These are phyloP conservation scores for Shinisaurus crocodilurus DNA, from an alignment of 2,113 vertebrate species.

Conservation along the genomic window DNA sequence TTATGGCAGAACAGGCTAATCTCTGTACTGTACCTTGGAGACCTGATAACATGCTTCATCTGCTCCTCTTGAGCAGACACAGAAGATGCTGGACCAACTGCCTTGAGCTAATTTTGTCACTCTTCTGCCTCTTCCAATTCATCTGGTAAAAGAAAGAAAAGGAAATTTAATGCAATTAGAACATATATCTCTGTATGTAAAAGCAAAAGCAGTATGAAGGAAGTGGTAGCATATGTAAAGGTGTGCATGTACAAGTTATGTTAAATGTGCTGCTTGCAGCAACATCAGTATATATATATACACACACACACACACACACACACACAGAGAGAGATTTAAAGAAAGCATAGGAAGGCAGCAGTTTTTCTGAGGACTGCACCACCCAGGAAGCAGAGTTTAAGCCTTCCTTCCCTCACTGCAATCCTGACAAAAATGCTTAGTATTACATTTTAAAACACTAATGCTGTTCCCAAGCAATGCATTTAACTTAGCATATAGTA, in stretches of 20 bases:
- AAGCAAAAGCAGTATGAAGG: neutral
- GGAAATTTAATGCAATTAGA: conserved; percentile 26
- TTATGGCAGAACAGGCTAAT: conserved; percentile 30
- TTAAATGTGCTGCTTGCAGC: neutral
- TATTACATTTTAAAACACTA: neutral
- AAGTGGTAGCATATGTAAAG: neutral
- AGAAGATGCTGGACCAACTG: conserved; percentile 33
- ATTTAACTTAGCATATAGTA: neutral
- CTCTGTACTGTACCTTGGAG: conserved; percentile 56
- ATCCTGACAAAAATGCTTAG: neutral
- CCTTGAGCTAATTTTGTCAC: conserved; percentile 35
- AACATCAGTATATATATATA: neutral
- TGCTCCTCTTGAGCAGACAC: conserved; percentile 7
- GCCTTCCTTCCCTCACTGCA: neutral
- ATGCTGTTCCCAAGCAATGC: neutral
- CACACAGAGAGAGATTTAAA: neutral
- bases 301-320: too few species aligned
- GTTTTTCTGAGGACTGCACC: neutral
- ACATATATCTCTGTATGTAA: neutral
- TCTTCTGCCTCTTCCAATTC: conserved; percentile 46
- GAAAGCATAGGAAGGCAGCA: neutral
- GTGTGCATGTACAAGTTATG: neutral
- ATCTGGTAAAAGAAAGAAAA: conserved; percentile 60
- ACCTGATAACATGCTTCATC: conserved; percentile 19
- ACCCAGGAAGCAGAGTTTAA: neutral